phyloP scores from a whole-genome alignment of 2,113 vertebrate species.

The Tiliqua scincoides region DNA sequence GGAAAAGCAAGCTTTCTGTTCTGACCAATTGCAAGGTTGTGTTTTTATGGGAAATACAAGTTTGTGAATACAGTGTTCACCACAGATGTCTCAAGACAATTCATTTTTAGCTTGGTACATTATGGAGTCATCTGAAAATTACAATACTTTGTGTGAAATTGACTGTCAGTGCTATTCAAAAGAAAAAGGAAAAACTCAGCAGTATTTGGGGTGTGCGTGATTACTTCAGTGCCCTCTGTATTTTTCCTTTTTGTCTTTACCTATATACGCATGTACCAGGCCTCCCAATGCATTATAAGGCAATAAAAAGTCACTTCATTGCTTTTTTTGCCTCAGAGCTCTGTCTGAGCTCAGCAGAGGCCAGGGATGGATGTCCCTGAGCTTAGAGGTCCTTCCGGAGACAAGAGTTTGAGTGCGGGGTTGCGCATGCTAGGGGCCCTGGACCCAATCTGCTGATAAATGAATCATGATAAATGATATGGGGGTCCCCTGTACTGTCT shows the following conservation, averaged over 20 bases:
- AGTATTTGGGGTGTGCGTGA: background rate
- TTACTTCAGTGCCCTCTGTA: background rate
- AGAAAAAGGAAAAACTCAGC: background rate
- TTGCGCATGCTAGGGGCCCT: too few species aligned
- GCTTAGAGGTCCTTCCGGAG: too few species aligned
- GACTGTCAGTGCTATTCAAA: background rate
- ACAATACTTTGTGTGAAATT: background rate
- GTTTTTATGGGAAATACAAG: background rate
- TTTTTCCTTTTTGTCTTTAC: background rate
- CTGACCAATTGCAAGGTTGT: background rate
- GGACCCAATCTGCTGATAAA: too few species aligned
- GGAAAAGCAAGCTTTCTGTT: background rate
- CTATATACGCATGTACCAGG: too few species aligned
- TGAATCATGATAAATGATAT: too few species aligned
- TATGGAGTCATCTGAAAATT: background rate
- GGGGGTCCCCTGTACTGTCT: too few species aligned
- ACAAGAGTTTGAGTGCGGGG: too few species aligned
- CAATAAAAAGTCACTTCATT: too few species aligned
- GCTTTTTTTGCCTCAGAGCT: too few species aligned
- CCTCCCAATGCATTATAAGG: too few species aligned
- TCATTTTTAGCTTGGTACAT: background rate
- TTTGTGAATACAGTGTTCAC: background rate
- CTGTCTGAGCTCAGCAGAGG: too few species aligned
- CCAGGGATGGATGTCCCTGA: too few species aligned
- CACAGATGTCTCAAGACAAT: background rate